Evolutionary conservation across 2,113 vertebrate species (phyloP).

Genomic region (Bostrychus sinensis): DNA sequence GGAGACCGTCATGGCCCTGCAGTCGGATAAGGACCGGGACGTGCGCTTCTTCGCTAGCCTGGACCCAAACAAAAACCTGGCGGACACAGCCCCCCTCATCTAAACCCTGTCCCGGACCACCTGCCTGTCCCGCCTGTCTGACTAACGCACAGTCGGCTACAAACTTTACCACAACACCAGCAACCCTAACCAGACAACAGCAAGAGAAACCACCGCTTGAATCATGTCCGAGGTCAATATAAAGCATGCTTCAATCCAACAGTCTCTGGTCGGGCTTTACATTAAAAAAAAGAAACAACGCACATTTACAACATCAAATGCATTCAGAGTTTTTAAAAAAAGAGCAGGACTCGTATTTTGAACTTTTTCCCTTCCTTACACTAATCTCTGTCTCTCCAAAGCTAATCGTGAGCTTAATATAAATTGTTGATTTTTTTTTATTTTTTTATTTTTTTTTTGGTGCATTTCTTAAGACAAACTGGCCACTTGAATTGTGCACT

Average conservation of each 20-base stretch:
- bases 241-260: constrained; percentile 33
- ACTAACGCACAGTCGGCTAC: constrained; percentile 52
- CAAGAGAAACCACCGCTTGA: constrained; percentile 32
- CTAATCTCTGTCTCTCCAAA: constrained; percentile 67
- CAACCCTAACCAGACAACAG: constrained; percentile 53
- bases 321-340: constrained; percentile 52
- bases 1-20: constrained; percentile 85
- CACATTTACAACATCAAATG: constrained; percentile 41
- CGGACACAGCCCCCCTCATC: constrained; percentile 75
- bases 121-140: constrained; percentile 62
- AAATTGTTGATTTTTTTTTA: constrained; percentile 47
- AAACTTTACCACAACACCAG: constrained; percentile 66
- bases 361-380: constrained; percentile 39
- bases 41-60: constrained; percentile 88
- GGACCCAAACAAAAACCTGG: constrained; percentile 78
- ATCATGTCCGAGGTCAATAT: constrained; percentile 36
- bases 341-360: constrained; percentile 70
- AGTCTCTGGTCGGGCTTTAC: constrained; percentile 50
- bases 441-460: constrained; percentile 46
- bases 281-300: constrained; percentile 19
- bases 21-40: constrained; percentile 88
- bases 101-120: constrained; percentile 59
- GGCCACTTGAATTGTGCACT: constrained; percentile 62
- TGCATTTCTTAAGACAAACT: constrained; percentile 63
- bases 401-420: constrained; percentile 72